Evolutionary conservation across 2,797 vertebrate genomes (phyloP), one percentile per base, ranked within the genome.

Genomic region (Tangara arthus): DNA sequence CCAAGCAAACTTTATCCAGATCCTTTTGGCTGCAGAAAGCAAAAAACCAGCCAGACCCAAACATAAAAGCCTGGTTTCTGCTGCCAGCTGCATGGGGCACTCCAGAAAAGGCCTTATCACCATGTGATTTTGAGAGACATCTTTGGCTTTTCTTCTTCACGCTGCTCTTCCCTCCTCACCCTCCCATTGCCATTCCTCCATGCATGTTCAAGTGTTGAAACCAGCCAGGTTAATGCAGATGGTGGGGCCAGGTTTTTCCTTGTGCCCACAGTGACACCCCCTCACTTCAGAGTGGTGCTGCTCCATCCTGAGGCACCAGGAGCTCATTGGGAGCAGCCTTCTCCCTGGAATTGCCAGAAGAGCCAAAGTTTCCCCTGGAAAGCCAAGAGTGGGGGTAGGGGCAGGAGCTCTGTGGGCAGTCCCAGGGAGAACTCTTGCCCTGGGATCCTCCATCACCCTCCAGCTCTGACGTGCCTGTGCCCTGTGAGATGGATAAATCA

Each of bases 1-100:
- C 95, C 94, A 94, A 66, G 93, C 91, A 95, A 93, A 95, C 83
- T 90, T 92, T 34, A 94, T 94, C 90, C 95, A 95, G 90, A 95
- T 96, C 93, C 92, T 71, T 77, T 84, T 95, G 95, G 96, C 95
- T 94, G 93, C 84, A 90, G 89, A 94, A 95, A 89, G 46, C 12
- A 49, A 76, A 87, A 93, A 89, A 57, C 78, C 39, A 82, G 89
- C 94, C 90, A 92, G 87, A 85, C 69, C 47, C 47, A 93, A 82
- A 89, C 87, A 65, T 57, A 93, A 93, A 89, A 89, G 64, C 82
- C 73, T 57, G 44, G 57, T 71, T 88, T 92, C 83, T 89, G 76
- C 93, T 96, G 94, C 93, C 95, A 96, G 92, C 92, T 94, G 68
- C 23, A 64, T 42, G 46, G 94, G 95, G 94, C 89, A 95, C 96